phyloP scores from a whole-genome alignment of 2,113 vertebrate genomes.

The Osmerus mordax region DNA sequence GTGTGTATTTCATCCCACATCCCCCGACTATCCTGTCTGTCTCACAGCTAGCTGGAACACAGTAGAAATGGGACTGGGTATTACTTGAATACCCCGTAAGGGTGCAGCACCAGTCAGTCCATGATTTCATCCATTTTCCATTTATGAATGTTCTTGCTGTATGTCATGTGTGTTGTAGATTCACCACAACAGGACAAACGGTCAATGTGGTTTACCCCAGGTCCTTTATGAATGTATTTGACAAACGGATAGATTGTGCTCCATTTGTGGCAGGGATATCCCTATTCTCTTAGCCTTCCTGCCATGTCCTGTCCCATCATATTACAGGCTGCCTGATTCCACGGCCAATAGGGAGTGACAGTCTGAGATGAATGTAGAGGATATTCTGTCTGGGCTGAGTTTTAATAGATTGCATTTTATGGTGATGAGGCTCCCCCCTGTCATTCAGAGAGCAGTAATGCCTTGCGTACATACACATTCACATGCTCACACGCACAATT shows the following conservation, averaged over 20 bases:
- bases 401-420: constrained; percentile 70
- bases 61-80: too few species aligned
- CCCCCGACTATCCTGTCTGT: too few species aligned
- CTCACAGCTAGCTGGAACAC: too few species aligned
- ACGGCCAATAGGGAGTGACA: constrained; percentile 48
- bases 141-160: neutral
- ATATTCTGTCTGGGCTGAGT: constrained; percentile 54
- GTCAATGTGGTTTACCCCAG: constrained; percentile 13
- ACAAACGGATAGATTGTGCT: constrained; percentile 35
- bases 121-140: neutral
- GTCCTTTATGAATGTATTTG: constrained; percentile 25
- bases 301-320: constrained; percentile 58
- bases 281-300: constrained; percentile 55
- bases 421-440: constrained; percentile 53
- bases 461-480: constrained; percentile 2
- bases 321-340: constrained; percentile 52
- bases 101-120: neutral
- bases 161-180: neutral
- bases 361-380: constrained; percentile 59
- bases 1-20: too few species aligned
- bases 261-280: constrained; percentile 47
- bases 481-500: constrained; percentile 8
- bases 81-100: too few species aligned
- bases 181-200: neutral
- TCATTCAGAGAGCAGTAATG: constrained; percentile 52